Evolutionary conservation across 2,113 vertebrate genomes (phyloP), one percentile per base, ranked within the genome.

Genomic region (Epinephelus fuscoguttatus): DNA sequence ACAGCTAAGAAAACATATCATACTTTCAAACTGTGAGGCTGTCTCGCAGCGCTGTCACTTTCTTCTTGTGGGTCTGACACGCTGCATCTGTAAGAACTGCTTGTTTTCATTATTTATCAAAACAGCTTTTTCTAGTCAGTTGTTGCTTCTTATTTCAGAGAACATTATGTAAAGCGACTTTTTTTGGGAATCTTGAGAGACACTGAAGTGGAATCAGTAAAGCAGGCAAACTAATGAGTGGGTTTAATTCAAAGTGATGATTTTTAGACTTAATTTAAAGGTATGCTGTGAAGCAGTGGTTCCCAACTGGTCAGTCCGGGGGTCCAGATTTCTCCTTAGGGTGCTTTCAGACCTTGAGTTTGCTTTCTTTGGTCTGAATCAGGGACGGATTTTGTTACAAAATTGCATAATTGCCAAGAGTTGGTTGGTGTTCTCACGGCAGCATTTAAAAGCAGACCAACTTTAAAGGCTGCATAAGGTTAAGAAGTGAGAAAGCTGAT

Each of bases 1-100:
- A 92, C 95, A 96, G 74, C 95, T 96, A 79, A 80, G 87, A 80
- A 78, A 91, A 90, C 87, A 85, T 37, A 82, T 89, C 78, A 89
- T 72, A 40, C 14, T 78, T 82, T 70, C 63, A 67, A 83, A 78
- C 75, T 1, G 40, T 33, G 71, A 63, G 78, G 63, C 74, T 72
- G 78, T 86, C 68, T 88, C 52, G 23, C 70, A 69, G 49, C 8
- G 49, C 75, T 79, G 82, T 85, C 89, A 84, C 50, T 84, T 81
- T 61, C 56, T 61, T 79, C 49, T 68, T 59, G 61, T 27, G 33
- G 62, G 23, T 67, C 74, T 80, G 45, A 82, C 64, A 78, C 14
- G 3, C 55, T 77, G 56, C 49, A 33, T 85, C 40, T 47, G 53
- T 45, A 23, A 30, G 67, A 91, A 82, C 10, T 40, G 63, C 33